Conservation (phyloP, 2,113 vertebrate genomes). For the Silurus asotus region DNA sequence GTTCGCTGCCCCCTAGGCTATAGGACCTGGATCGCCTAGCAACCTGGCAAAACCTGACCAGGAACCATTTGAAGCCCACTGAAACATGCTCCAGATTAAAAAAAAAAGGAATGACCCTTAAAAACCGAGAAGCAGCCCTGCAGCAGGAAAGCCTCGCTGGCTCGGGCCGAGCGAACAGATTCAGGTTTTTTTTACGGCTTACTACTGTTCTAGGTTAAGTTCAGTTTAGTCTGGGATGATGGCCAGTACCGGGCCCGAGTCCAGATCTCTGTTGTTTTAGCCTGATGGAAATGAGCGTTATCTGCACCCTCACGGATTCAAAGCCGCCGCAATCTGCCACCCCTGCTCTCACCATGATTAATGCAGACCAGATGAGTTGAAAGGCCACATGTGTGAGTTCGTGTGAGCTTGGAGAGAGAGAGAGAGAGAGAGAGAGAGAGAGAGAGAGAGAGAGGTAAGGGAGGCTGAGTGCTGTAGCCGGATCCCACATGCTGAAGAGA, state of each 20-base stretch:
- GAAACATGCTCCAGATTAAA: background rate
- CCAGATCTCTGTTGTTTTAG: constrained; percentile 40
- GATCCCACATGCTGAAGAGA: constrained; percentile 31
- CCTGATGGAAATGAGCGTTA: constrained; percentile 51
- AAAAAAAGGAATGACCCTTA: background rate
- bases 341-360: constrained; percentile 44
- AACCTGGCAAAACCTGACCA: constrained; percentile 32
- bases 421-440: constrained; percentile 21
- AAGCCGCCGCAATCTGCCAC: constrained; percentile 52
- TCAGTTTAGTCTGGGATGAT: constrained; percentile 38
- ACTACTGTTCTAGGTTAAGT: constrained; percentile 24
- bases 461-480: constrained; percentile 14
- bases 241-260: constrained; percentile 34
- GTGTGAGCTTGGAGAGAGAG: constrained; percentile 22
- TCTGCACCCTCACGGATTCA: constrained; percentile 50
- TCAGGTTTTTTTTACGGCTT: background rate
- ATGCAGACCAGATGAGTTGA: constrained; percentile 52
- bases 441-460: background rate
- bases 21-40: constrained; percentile 33
- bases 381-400: constrained; percentile 16
- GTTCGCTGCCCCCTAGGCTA: constrained; percentile 40
- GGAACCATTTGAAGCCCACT: background rate
- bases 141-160: background rate
- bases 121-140: background rate
- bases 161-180: background rate